Evolutionary conservation across 2,113 vertebrate species (phyloP).

Genomic region (Circaetus gallicus): DNA sequence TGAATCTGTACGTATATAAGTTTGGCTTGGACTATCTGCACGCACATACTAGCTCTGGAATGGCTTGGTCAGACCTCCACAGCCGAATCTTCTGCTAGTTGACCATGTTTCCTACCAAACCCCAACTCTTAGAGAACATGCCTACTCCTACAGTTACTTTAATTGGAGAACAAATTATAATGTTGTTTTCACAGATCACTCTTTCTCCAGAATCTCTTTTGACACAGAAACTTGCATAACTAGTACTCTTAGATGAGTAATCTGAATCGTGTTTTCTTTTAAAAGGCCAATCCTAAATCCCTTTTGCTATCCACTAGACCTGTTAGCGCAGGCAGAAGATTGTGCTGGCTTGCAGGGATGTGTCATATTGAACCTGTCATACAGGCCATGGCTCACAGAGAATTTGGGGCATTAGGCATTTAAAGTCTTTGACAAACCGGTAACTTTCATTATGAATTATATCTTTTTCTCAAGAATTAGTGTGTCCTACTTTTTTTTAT

Average conservation of each 20-base stretch:
- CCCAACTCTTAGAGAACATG: neutral
- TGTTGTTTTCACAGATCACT: slow-evolving; percentile 38
- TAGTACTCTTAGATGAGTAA: slow-evolving; percentile 33
- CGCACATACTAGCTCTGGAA: neutral
- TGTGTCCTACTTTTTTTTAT: neutral
- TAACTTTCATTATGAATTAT: neutral
- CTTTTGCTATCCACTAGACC: slow-evolving; percentile 8
- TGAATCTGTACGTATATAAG: neutral
- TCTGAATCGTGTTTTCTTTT: slow-evolving; percentile 2
- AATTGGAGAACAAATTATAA: slow-evolving; percentile 39
- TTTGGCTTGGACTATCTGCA: neutral
- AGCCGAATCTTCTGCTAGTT: neutral
- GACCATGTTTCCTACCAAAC: neutral
- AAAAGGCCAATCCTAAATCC: slow-evolving; percentile 23
- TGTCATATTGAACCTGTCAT: slow-evolving; percentile 7
- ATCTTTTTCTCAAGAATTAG: neutral
- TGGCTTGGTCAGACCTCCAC: neutral
- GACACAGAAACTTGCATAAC: slow-evolving; percentile 53
- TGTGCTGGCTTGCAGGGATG: slow-evolving; percentile 3
- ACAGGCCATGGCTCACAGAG: neutral
- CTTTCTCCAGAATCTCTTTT: slow-evolving; percentile 50
- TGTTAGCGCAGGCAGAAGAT: slow-evolving; percentile 8
- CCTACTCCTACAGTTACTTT: slow-evolving; percentile 35
- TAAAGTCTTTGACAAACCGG: neutral
- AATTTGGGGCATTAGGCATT: slow-evolving; percentile 2